Conservation (phyloP, 2,113 vertebrate genomes). For the Cyprinodon tularosa region DNA sequence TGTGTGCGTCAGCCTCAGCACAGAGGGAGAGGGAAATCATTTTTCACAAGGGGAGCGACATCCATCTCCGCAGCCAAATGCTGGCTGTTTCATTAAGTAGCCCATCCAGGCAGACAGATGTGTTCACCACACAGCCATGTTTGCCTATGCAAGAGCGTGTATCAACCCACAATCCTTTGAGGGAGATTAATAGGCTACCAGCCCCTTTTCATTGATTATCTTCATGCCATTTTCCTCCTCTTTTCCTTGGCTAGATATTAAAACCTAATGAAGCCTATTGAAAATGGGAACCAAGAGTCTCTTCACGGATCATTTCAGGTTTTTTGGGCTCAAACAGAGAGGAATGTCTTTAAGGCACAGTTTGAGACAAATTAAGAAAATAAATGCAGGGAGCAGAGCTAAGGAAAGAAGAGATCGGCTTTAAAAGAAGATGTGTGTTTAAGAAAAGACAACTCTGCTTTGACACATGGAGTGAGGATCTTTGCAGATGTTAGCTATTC, state of each 20-base stretch:
- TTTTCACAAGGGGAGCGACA: slow-evolving; percentile 77
- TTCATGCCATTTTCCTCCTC: slow-evolving; percentile 74
- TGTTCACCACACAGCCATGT: slow-evolving; percentile 75
- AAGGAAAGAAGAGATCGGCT: slow-evolving; percentile 61
- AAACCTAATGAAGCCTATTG: slow-evolving; percentile 85
- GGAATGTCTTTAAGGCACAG: slow-evolving; percentile 81
- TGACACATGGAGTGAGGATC: slow-evolving; percentile 73
- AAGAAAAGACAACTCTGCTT: slow-evolving; percentile 72
- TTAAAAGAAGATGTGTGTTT: slow-evolving; percentile 74
- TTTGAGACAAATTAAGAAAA: slow-evolving; percentile 84
- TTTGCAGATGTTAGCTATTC: slow-evolving; percentile 83
- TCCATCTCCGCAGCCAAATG: slow-evolving; percentile 74
- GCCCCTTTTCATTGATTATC: slow-evolving; percentile 83
- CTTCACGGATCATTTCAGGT: slow-evolving; percentile 84
- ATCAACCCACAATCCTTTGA: slow-evolving; percentile 81
- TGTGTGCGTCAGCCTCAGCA: slow-evolving; percentile 61
- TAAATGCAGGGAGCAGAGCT: slow-evolving; percentile 75
- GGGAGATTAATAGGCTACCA: slow-evolving; percentile 82
- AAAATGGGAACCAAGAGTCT: slow-evolving; percentile 70
- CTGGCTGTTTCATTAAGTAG: slow-evolving; percentile 83
- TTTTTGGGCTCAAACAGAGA: slow-evolving; percentile 82
- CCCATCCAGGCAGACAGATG: slow-evolving; percentile 83
- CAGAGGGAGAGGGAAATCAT: slow-evolving; percentile 69
- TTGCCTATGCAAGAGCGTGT: slow-evolving; percentile 80
- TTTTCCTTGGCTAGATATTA: slow-evolving; percentile 78